Evolutionary conservation across 2,888 invertebrate species (phyloP), one percentile per base, ranked within the genome.

Genomic region (Conchocele bisecta): DNA sequence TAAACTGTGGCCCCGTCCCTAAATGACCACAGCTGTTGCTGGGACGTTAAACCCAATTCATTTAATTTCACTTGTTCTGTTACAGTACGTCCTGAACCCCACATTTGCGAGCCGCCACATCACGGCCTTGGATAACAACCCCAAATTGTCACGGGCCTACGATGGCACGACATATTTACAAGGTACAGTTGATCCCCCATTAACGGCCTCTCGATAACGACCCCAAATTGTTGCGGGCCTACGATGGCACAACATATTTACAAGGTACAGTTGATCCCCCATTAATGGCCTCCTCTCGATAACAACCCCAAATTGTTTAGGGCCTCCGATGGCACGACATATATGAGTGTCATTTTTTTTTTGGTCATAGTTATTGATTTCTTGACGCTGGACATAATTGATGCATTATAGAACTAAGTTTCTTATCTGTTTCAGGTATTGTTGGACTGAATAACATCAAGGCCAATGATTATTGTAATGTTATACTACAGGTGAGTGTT

Each of bases 381-480:
- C n/a, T n/a, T n/a, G n/a, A n/a, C n/a, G n/a, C n/a, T n/a, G n/a
- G n/a, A n/a, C n/a, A n/a, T n/a, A n/a, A n/a, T n/a, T n/a, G n/a
- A n/a, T n/a, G n/a, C n/a, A n/a, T n/a, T n/a, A n/a, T n/a, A n/a
- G n/a, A n/a, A n/a, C n/a, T n/a, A n/a, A n/a, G n/a, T n/a, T n/a
- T n/a, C n/a, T n/a, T n/a, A n/a, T n/a, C n/a, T n/a, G n/a, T 75
- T 79, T 37, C 79, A 91, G 92, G 93, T 54, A 98, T 99, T 87
- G 98, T 99, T 22, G 98, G 98, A 0, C 93, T 99, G 53, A 99
- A 99, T 90, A 99, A 99, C 91, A 99, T 99, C 83, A 99, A 99
- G 92, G 98, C 98, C 3, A 99, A 99, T 92, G 99, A 99, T 92
- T 99, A 99, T 90, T 99, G 99, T 91, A 99, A 99, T 92, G 99